A percentile compares a stretch with the other conserved stretches of the same genome.
phyloP scores from a whole-genome alignment of 2,888 invertebrate species.

The Bugula neritina region DNA sequence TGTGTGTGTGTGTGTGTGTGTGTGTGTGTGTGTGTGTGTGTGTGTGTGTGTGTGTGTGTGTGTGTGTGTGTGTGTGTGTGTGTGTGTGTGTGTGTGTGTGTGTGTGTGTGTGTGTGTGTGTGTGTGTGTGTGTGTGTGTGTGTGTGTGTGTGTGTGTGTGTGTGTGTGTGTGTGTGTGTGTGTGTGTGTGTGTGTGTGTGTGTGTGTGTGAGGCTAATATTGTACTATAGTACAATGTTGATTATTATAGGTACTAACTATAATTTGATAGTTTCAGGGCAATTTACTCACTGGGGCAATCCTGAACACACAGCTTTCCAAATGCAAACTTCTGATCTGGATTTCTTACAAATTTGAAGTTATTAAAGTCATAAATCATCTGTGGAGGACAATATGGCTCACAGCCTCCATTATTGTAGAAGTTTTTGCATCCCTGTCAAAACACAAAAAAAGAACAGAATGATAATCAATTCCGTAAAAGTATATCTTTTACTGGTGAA shows the following conservation, averaged over 20 bases:
- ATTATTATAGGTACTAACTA: too few relatives aligned
- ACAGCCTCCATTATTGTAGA: constrained; percentile 90
- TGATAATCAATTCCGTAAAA: too few relatives aligned
- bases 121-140: neutral
- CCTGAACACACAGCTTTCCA: constrained; percentile 91
- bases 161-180: constrained; percentile 6
- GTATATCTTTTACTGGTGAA: too few relatives aligned
- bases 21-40: constrained; percentile 27
- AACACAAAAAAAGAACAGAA: too few relatives aligned
- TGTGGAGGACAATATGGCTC: constrained; percentile 92
- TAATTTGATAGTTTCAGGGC: too few relatives aligned
- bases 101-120: neutral
- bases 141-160: neutral
- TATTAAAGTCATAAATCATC: constrained; percentile 84
- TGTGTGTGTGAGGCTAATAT: neutral
- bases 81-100: constrained; percentile 23
- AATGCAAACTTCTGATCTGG: constrained; percentile 92
- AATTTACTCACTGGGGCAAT: constrained; percentile 67
- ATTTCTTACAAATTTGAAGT: constrained; percentile 84
- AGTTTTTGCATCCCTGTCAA: constrained; percentile 78
- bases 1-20: too few relatives aligned
- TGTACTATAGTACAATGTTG: too few relatives aligned
- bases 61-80: constrained; percentile 19
- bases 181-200: constrained; percentile 6
- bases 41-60: constrained; percentile 26